Percentiles rank a stretch among this genome's conserved stretches.
Conservation (phyloP, 1,140 invertebrate genomes). For the Drosophila ironensis region DNA sequence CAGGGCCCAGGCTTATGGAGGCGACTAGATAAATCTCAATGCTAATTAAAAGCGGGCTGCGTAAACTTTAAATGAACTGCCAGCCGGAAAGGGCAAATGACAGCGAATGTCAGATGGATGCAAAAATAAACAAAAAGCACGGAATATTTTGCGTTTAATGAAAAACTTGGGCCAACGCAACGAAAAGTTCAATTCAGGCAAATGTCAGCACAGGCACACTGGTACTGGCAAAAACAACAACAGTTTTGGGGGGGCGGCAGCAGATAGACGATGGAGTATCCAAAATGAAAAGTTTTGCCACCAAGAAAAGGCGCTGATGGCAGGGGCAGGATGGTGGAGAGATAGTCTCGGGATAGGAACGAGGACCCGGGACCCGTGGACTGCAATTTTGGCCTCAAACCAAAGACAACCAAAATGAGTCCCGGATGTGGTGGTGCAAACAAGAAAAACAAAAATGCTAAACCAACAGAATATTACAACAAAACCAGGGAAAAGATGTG, state of each 20-base stretch:
- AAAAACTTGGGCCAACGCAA: conserved; percentile 60
- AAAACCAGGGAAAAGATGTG: conserved; percentile 27
- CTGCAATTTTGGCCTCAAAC: conserved; percentile 43
- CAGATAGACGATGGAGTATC: too few species aligned
- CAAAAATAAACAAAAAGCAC: conserved; percentile 41
- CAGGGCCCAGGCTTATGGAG: neutral
- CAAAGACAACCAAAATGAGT: conserved; percentile 63
- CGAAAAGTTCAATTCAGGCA: conserved; percentile 54
- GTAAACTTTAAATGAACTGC: conserved; percentile 77
- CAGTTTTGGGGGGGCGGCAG: neutral
- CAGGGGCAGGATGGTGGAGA: neutral
- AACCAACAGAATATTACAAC: conserved; percentile 59
- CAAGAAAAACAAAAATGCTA: conserved; percentile 55
- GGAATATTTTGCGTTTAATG: conserved; percentile 51
- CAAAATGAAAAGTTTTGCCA: conserved; percentile 48
- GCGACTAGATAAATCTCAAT: conserved; percentile 28
- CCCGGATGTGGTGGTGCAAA: conserved; percentile 67
- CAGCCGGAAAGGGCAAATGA: conserved; percentile 49
- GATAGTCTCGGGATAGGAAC: neutral
- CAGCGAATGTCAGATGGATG: conserved; percentile 48
- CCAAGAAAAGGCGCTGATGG: conserved; percentile 10
- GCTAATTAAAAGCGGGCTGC: conserved; percentile 65
- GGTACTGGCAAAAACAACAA: conserved; percentile 24
- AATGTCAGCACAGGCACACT: conserved; percentile 56
- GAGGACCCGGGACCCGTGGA: neutral